These are phyloP conservation scores for Nymphalis io DNA, from an alignment of 1,140 invertebrate genomes.

Conservation along the genomic window DNA sequence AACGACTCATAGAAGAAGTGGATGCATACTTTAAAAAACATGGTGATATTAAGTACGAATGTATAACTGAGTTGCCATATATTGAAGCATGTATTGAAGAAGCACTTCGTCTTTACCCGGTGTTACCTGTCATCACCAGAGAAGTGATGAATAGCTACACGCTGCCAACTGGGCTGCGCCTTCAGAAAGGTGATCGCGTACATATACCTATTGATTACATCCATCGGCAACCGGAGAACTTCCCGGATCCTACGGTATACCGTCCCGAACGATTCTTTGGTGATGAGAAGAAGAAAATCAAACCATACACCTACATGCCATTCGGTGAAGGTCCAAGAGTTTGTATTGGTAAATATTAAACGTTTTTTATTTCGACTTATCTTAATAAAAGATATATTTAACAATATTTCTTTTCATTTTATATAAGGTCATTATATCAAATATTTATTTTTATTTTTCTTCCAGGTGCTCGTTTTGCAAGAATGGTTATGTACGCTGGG, in stretches of 20 bases:
- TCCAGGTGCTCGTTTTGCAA: too few relatives aligned
- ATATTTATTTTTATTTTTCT: too few relatives aligned
- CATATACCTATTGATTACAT: constrained; percentile 44
- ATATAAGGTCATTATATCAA: too few relatives aligned
- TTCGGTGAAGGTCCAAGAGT: constrained; percentile 45
- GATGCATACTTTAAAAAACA: constrained; percentile 39
- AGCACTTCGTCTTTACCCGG: constrained; percentile 41
- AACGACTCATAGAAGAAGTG: constrained; percentile 37
- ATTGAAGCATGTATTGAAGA: constrained; percentile 41
- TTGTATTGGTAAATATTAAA: too few relatives aligned
- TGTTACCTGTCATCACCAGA: constrained; percentile 38
- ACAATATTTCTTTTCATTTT: too few relatives aligned
- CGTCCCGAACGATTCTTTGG: constrained; percentile 43
- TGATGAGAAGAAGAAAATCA: constrained; percentile 40
- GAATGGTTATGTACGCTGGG: constrained; percentile 41
- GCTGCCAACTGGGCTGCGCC: constrained; percentile 35
- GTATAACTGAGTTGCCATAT: constrained; percentile 36
- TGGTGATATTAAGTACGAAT: constrained; percentile 38
- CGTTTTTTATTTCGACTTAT: too few relatives aligned
- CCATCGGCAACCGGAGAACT: constrained; percentile 38
- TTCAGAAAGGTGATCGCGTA: constrained; percentile 40
- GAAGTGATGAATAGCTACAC: constrained; percentile 42
- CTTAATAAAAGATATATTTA: too few relatives aligned
- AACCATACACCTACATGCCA: constrained; percentile 42
- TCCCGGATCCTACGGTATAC: constrained; percentile 40